Percentiles rank a stretch among this genome's conserved stretches.
These are phyloP conservation scores for Tetraneura akinire DNA, from an alignment of 1,140 invertebrate species.

Conservation along the genomic window DNA sequence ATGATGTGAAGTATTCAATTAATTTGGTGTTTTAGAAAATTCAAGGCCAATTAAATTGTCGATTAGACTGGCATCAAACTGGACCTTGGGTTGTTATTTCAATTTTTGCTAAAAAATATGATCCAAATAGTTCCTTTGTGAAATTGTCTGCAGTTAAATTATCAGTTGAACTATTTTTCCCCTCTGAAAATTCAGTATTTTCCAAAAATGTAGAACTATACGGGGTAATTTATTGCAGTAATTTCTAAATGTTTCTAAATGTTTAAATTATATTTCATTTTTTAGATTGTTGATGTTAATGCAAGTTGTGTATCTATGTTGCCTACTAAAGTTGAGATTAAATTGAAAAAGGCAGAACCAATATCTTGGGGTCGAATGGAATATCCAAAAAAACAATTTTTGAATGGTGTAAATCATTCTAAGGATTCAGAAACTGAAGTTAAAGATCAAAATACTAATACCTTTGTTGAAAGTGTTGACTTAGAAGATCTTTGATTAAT, in stretches of 20 bases:
- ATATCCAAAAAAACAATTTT: constrained; percentile 61
- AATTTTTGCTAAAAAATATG: constrained; percentile 88
- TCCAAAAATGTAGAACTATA: constrained; percentile 78
- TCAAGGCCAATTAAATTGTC: constrained; percentile 70
- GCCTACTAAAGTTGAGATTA: constrained; percentile 94
- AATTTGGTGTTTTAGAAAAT: constrained; percentile 58
- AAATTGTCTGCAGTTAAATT: constrained; percentile 85
- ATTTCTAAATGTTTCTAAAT: too few relatives aligned
- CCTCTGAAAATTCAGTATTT: constrained; percentile 76
- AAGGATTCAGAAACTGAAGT: not conserved
- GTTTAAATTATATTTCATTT: constrained; percentile 50
- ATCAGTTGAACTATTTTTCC: constrained; percentile 76
- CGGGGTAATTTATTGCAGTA: constrained; percentile 67
- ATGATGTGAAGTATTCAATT: not conserved
- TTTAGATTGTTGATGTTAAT: constrained; percentile 71
- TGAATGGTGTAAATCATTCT: not conserved
- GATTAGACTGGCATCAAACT: constrained; percentile 94
- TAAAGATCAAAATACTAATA: not conserved
- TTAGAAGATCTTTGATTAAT: constrained; percentile 11
- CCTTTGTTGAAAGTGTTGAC: constrained; percentile 29
- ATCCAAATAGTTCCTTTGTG: constrained; percentile 73
- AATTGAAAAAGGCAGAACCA: constrained; percentile 82
- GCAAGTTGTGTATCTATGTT: constrained; percentile 77
- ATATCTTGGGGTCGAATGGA: constrained; percentile 79
- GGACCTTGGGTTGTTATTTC: constrained; percentile 78